Base-by-base conservation (phyloP, 2,797 vertebrate species). In the Acanthis flammea region DNA sequence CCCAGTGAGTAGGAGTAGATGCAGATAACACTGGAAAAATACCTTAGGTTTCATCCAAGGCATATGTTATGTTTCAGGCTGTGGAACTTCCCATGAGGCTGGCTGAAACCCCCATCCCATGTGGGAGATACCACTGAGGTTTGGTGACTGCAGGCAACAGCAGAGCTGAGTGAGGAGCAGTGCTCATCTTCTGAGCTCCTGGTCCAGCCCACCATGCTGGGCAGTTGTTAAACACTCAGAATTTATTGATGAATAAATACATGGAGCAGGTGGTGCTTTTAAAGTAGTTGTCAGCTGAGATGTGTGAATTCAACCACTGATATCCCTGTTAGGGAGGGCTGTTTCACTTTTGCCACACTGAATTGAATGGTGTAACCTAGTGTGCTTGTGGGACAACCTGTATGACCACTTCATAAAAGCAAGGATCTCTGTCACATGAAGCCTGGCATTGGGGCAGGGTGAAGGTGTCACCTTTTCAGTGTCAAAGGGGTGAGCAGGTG, bases 71-170 rank as follows among this genome's bases (percentile, higher is more conserved):
- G 0, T 33, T 90, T 87, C 55, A 48, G n/a, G 27, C 50, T 2
- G 0, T 28, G 19, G 12, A 39, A 30, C 25, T 80, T 74, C 42
- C 22, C 4, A 2, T 54, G 39, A 53, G 42, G 37, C 42, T 53
- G 50, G 15, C 24, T 89, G 89, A 65, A 94, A 44, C 4, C 10
- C 21, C 19, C 24, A 45, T 21, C 33, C 44, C 19, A 5, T 24
- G 45, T 14, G 31, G 62, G 62, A 93, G 42, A 21, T 45, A 50
- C 24, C 1, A 0, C 0, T 2, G 5, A 53, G 30, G 19, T 33
- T 48, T 25, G 21, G 24, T 79, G 54, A 58, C 37, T 68, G 62
- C 44, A 55, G 48, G 12, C 6, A 10, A 15, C 35, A 73, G 47
- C 28, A 55, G 51, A 72, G 21, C 48, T 79, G 74, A 63, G 55